Base-by-base conservation (phyloP, 2,797 vertebrate species). In the Pterois miles region DNA sequence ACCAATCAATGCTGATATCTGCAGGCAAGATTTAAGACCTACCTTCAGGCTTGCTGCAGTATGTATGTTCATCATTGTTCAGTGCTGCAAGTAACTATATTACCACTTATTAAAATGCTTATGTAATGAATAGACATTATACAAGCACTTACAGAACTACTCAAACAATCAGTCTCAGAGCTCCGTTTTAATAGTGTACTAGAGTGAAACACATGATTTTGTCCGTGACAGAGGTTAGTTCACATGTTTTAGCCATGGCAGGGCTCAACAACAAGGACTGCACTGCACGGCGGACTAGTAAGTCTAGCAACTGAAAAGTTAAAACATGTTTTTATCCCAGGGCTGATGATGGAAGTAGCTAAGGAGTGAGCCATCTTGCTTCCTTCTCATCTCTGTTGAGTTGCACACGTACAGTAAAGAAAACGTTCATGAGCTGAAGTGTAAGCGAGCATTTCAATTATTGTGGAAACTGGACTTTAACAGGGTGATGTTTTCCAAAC, bases 191-290 rank as follows among this genome's bases (percentile, higher is more conserved):
- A 57, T 20, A 18, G 8, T 18, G 33, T n/a, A 27, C 36, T 66
- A 38, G 1, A 22, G 33, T 53, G 13, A 75, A 88, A 68, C 23
- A 13, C 3, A 43, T 34, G 22, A 31, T 46, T 69, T 59, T 68
- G 34, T 62, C 36, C 33, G 11, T 34, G 40, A 33, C n/a, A 14
- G 20, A 36, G 7, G 6, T 18, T 65, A 23, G 34, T 50, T 71
- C 12, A 23, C 40, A 65, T 33, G 68, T 64, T 78, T 83, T 23
- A 71, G 20, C 54, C 27, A 74, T 9, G 33, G 33, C 33, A 2
- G 33, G 6, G 33, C 33, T 33, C 33, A 33, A 33, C 33, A 33
- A 33, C 33, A 33, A 33, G 33, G 33, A 33, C 9, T 33, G 33
- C 33, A 2, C 7, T 33, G 33, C 8, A 8, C 7, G n/a, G n/a